Percentiles rank a stretch among this genome's conserved stretches.
phyloP scores from a whole-genome alignment of 1,140 invertebrate species.

The Eciton burchellii region DNA sequence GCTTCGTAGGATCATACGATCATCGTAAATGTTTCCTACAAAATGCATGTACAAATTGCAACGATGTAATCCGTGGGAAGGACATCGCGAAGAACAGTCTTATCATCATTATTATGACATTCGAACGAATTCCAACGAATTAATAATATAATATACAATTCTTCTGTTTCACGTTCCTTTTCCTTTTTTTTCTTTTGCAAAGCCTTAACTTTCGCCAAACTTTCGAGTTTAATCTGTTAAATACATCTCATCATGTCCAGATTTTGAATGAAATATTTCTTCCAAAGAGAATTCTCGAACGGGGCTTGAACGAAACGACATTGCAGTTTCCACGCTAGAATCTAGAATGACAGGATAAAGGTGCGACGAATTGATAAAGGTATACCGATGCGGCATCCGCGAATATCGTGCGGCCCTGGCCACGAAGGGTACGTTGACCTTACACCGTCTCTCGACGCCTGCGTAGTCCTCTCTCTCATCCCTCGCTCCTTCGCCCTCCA shows the following conservation, averaged over 20 bases:
- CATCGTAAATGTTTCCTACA: slow-evolving; percentile 15
- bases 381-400: slow-evolving; percentile 6
- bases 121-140: no score
- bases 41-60: neutral
- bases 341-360: neutral
- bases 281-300: no score
- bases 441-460: slow-evolving; percentile 64
- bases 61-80: neutral
- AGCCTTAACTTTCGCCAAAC: no score
- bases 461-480: slow-evolving; percentile 66
- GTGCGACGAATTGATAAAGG: slow-evolving; percentile 4
- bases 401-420: slow-evolving; percentile 54
- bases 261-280: no score
- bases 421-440: slow-evolving; percentile 72
- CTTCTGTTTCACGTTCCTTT: no score
- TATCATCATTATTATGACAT: no score
- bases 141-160: no score
- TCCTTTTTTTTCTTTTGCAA: neutral
- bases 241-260: no score
- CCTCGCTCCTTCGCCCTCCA: slow-evolving; percentile 29
- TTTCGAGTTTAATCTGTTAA: no score
- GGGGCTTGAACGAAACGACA: no score
- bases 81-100: no score
- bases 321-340: no score
- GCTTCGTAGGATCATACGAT: neutral